These are phyloP conservation scores for Myrmecobius fasciatus DNA, from an alignment of 2,113 vertebrate species.

Conservation along the genomic window DNA sequence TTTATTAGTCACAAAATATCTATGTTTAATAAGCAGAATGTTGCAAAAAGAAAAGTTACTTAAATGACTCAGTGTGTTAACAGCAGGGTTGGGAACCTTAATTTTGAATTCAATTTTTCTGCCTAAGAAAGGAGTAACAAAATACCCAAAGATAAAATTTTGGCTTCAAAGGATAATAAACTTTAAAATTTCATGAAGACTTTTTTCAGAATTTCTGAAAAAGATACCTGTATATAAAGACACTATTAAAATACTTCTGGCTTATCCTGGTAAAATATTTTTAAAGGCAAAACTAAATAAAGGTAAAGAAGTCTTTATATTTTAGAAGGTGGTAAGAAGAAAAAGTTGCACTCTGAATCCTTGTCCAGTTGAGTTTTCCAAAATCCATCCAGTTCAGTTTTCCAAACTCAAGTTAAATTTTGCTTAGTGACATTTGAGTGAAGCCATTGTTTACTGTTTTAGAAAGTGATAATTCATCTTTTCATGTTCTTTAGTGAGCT, in stretches of 20 bases:
- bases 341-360: conserved; percentile 35
- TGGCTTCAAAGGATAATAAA: conserved; percentile 43
- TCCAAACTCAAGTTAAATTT: conserved; percentile 36
- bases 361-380: neutral
- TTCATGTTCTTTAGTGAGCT: conserved; percentile 55
- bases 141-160: conserved; percentile 28
- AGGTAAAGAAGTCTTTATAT: neutral
- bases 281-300: conserved; percentile 39
- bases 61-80: neutral
- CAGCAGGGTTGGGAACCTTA: neutral
- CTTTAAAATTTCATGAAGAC: conserved; percentile 24
- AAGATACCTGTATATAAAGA: neutral
- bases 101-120: neutral
- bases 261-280: neutral
- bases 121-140: neutral
- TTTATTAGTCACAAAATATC: neutral
- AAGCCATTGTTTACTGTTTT: conserved; percentile 40
- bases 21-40: neutral
- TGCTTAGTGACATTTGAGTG: conserved; percentile 47
- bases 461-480: conserved; percentile 54
- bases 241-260: conserved; percentile 4
- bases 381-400: too few species aligned
- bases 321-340: conserved; percentile 25
- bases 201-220: conserved; percentile 13
- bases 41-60: neutral